Evolutionary conservation across 30 jellyfish, hydroid and myxozoan genomes (phyloP), one percentile per base, ranked within the genome.

Genomic region (Cassiopea andromeda): DNA sequence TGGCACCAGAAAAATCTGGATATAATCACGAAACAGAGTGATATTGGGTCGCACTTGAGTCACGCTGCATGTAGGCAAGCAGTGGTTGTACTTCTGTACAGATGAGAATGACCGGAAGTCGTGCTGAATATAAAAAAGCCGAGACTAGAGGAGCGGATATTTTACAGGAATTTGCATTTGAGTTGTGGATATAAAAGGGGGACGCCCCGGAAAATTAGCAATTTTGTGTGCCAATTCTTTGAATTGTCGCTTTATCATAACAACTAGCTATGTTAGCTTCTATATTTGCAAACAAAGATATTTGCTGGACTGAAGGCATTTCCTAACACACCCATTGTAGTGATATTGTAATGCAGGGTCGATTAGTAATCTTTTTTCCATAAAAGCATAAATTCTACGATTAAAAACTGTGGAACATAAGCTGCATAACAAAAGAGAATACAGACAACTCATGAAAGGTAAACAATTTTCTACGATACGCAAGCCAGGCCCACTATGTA

Each of bases 81-180:
- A 77, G 86, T 77, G 27, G 86, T 60, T 67, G 12, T 69, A 49
- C 85, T 27, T 44, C 84, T 69, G 80, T 45, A n/a, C 78, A 54
- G 92, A 43, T 60, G 19, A 5, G 64, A 78, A 5, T 66, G 44
- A 46, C 92, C 92, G 92, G 92, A 85, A 85, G 92, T 85, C 76
- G 46, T 57, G 50, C 68, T 18, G 84, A 15, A n/a, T 17, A 27
- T 75, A 60, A 73, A 74, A 60, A 58, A 1, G 44, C 89, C 85
- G 93, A 60, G 69, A 46, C 46, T 69, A 77, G 48, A n/a, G 50
- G 17, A 58, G 46, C 93, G 93, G 93, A 86, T 75, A 86, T 85
- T 75, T 86, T 69, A 73, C 89, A 64, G 93, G 93, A 86, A 86
- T 85, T 59, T 78, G 45, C 48, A 66, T 81, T 64, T 66, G 82